Evolutionary conservation across 2,113 vertebrate genomes (phyloP), one percentile per base, ranked within the genome.

Genomic region (Ellobius talpinus): DNA sequence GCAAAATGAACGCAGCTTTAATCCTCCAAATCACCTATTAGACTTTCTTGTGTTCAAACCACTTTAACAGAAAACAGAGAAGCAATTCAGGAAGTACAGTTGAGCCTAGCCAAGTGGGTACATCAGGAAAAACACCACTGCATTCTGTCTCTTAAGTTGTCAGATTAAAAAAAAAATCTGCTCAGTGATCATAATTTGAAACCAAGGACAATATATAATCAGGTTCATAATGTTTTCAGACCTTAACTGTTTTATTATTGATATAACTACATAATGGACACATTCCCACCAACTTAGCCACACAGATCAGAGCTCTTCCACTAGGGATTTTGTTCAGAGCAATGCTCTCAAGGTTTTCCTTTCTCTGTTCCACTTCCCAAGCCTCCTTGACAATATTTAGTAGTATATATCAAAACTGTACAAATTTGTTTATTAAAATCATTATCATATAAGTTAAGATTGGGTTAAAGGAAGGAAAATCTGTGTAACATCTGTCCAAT

Each of bases 341-440:
- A 50, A 23, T 55, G 39, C 36, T 77, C 39, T 3, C 12, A 11
- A 12, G 7, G 7, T 66, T 14, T 6, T 12, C 0, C 7, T 70
- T 26, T 52, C 23, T 14, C 45, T 11, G 19, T 0, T n/a, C 31
- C 52, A 2, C 42, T 77, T 94, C 47, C 17, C 77, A 70, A 21
- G 52, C 36, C 47, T 92, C 85, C 11, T 55, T n/a, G n/a, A 5
- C 6, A 82, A 17, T n/a, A 45, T 23, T 78, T 50, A 92, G 66
- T 45, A 11, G 8, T 79, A 5, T 52, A 10, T 55, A 78, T 50
- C 8, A 89, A 90, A 92, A 16, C 19, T 78, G 50, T 42, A 26
- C n/a, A 19, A n/a, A 23, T 88, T 85, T 85, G 8, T 88, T 87
- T 90, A 58, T 90, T 77, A 90, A 17, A 74, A 95, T 58, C 68